Percentiles rank a stretch among this genome's conserved stretches.
These are phyloP conservation scores for Ladona fulva DNA, from an alignment of 1,140 invertebrate species.

Conservation along the genomic window DNA sequence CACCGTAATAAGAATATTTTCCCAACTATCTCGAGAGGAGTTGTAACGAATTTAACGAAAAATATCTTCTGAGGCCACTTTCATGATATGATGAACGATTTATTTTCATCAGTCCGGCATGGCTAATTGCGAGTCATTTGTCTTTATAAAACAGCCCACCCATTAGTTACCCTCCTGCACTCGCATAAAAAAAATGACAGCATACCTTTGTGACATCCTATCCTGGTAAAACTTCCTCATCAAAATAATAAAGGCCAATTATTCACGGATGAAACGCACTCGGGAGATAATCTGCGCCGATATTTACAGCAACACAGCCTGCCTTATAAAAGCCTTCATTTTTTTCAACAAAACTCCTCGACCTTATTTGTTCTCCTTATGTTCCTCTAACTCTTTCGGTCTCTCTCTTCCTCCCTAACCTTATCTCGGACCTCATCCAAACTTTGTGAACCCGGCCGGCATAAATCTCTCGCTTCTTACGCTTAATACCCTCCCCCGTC, in stretches of 20 bases:
- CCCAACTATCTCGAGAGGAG: too few species aligned
- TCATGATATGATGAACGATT: too few species aligned
- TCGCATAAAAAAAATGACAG: not conserved
- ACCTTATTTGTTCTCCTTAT: not conserved
- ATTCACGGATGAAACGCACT: not conserved
- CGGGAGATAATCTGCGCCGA: not conserved
- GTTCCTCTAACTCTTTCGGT: not conserved
- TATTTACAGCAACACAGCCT: not conserved
- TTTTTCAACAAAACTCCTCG: not conserved
- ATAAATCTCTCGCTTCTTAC: not conserved
- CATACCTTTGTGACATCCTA: not conserved
- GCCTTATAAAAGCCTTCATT: not conserved
- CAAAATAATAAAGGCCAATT: constrained; percentile 3
- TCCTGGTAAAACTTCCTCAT: not conserved
- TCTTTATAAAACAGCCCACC: too few species aligned
- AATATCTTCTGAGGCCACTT: too few species aligned
- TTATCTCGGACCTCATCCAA: constrained; percentile 4
- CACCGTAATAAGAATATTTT: too few species aligned
- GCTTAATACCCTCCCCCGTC: not conserved
- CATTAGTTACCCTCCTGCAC: too few species aligned
- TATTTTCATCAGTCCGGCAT: too few species aligned
- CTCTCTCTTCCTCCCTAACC: not conserved
- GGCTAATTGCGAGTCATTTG: too few species aligned
- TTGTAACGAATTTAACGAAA: too few species aligned
- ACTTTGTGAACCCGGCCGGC: not conserved